Percentiles rank a stretch among this genome's conserved stretches.
phyloP scores from a whole-genome alignment of 2,113 vertebrate genomes.

The Dromiciops gliroides region DNA sequence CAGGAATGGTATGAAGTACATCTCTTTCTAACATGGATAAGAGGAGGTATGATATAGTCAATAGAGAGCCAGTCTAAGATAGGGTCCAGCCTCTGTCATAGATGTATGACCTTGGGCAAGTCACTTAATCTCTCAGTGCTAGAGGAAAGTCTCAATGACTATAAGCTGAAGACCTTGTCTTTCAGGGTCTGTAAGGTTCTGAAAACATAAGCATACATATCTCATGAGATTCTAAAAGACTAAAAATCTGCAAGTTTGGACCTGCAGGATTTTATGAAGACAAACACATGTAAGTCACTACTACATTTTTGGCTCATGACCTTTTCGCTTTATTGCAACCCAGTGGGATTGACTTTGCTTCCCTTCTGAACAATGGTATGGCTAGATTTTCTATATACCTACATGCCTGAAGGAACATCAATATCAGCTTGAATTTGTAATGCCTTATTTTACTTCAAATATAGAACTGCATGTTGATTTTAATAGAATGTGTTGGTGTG shows the following conservation, averaged over 20 bases:
- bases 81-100: no score
- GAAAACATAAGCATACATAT: conserved; percentile 39
- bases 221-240: conserved; percentile 67
- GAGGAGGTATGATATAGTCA: no score
- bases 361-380: conserved; percentile 42
- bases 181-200: no score
- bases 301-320: conserved; percentile 45
- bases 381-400: conserved; percentile 14
- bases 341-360: conserved; percentile 17
- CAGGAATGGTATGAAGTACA: no score
- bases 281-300: not conserved
- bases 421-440: conserved; percentile 28
- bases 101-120: no score
- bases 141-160: no score
- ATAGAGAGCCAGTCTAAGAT: no score
- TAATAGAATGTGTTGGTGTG: not conserved
- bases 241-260: conserved; percentile 58
- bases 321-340: conserved; percentile 18
- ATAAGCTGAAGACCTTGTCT: no score
- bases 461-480: not conserved
- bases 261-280: conserved; percentile 52
- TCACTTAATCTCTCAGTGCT: no score
- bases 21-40: no score
- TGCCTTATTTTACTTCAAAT: not conserved
- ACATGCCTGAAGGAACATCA: conserved; percentile 20